Evolutionary conservation across 2,888 invertebrate genomes (phyloP).

Genomic region (Andricus curvator): DNA sequence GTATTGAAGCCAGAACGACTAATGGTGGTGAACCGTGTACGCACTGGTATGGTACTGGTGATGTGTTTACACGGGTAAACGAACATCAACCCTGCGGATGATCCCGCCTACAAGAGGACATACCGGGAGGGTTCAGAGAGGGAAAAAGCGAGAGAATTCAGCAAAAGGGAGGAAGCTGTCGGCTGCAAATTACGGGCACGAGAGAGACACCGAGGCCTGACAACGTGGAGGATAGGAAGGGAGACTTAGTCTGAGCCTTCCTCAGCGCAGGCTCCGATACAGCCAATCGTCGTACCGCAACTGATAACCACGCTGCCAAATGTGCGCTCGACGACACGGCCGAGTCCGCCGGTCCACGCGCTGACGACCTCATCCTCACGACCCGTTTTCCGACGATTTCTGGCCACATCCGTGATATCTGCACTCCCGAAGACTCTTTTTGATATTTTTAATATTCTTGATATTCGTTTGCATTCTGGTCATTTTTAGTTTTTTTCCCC

Average conservation of each 20-base stretch:
- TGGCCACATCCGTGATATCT: background rate
- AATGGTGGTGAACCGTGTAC: slow-evolving; percentile 1
- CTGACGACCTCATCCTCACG: slow-evolving; percentile 62
- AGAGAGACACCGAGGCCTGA: slow-evolving; percentile 28
- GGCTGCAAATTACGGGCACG: slow-evolving; percentile 12
- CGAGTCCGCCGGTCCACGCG: slow-evolving; percentile 71
- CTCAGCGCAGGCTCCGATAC: slow-evolving; percentile 77
- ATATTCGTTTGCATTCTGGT: background rate
- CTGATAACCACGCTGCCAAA: slow-evolving; percentile 77
- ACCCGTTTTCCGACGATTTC: slow-evolving; percentile 21
- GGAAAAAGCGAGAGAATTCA: slow-evolving; percentile 52
- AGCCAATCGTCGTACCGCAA: slow-evolving; percentile 77
- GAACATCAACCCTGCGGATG: slow-evolving; percentile 73
- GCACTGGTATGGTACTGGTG: background rate
- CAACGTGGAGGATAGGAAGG: slow-evolving; percentile 43
- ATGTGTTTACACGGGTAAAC: slow-evolving; percentile 35
- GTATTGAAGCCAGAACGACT: background rate
- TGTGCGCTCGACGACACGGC: slow-evolving; percentile 73
- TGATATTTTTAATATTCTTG: too few relatives aligned
- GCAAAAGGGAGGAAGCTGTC: slow-evolving; percentile 49
- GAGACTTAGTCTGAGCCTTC: slow-evolving; percentile 56
- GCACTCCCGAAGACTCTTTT: background rate
- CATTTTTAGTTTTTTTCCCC: background rate
- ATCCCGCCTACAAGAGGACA: slow-evolving; percentile 77
- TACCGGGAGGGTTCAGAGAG: slow-evolving; percentile 56